Evolutionary conservation across 2,888 invertebrate genomes (phyloP).

Genomic region (Ophion slaviceki): DNA sequence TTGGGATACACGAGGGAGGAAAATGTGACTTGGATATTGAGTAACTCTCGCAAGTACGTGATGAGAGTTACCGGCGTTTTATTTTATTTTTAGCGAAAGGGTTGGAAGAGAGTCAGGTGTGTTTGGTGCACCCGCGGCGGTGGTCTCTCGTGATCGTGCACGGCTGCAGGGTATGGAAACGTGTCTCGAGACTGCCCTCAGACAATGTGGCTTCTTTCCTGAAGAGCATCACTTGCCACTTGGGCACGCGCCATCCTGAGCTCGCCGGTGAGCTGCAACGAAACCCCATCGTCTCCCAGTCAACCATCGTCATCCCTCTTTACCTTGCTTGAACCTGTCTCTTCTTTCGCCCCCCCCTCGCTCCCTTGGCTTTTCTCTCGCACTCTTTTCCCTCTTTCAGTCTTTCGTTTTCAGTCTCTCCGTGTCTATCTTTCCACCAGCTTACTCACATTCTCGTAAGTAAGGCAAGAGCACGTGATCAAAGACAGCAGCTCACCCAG

Average conservation of each 20-base stretch:
- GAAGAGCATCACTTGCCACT: conserved; percentile 79
- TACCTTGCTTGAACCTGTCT: conserved; percentile 6
- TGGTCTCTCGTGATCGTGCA: conserved; percentile 32
- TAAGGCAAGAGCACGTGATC: conserved; percentile 34
- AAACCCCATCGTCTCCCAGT: conserved; percentile 69
- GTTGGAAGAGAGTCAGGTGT: conserved; percentile 47
- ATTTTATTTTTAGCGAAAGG: conserved; percentile 19
- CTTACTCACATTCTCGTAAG: conserved; percentile 35
- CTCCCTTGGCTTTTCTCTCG: not conserved
- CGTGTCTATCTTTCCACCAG: conserved; percentile 22
- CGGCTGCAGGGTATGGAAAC: conserved; percentile 16
- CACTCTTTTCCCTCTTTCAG: too few relatives aligned
- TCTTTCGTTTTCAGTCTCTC: too few relatives aligned
- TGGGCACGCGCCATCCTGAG: conserved; percentile 79
- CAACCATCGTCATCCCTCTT: conserved; percentile 21
- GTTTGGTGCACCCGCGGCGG: not conserved
- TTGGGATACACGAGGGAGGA: conserved; percentile 7
- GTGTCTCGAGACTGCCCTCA: conserved; percentile 71
- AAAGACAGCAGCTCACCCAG: conserved; percentile 47
- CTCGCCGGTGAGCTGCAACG: conserved; percentile 38
- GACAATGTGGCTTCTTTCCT: conserved; percentile 71
- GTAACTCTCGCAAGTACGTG: conserved; percentile 31
- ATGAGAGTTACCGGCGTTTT: not conserved
- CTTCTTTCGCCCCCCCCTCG: not conserved
- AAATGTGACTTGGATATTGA: conserved; percentile 43